A percentile compares a stretch with the other conserved stretches of the same genome.
These are phyloP conservation scores for Scaptodrosophila lebanonensis DNA, from an alignment of 1,140 invertebrate species.

Conservation along the genomic window DNA sequence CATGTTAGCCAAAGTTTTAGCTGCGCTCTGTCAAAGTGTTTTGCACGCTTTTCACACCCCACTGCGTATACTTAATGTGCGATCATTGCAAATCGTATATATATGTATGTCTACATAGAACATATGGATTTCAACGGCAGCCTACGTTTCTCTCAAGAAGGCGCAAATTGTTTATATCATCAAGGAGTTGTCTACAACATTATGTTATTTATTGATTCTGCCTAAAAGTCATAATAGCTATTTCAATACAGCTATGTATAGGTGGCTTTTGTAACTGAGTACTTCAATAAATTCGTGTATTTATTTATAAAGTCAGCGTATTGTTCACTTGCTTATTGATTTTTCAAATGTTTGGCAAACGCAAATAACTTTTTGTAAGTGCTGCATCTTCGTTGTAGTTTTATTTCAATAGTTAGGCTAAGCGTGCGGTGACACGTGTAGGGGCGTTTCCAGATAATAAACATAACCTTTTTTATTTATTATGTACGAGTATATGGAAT, in stretches of 20 bases:
- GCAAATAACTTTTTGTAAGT: too few relatives aligned
- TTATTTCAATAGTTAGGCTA: too few relatives aligned
- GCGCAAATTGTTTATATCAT: slow-evolving; percentile 37
- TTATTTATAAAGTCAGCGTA: slow-evolving; percentile 5
- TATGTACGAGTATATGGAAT: too few relatives aligned
- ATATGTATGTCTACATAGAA: too few relatives aligned
- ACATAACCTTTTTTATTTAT: too few relatives aligned
- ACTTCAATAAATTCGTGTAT: too few relatives aligned
- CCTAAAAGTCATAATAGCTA: slow-evolving; percentile 51
- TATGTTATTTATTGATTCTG: slow-evolving; percentile 35
- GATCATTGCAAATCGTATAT: too few relatives aligned
- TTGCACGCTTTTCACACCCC: slow-evolving; percentile 45
- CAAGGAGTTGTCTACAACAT: slow-evolving; percentile 6
- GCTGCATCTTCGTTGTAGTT: too few relatives aligned
- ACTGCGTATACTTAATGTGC: slow-evolving; percentile 29
- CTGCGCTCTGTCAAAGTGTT: slow-evolving; percentile 38
- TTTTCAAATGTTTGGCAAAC: slow-evolving; percentile 38
- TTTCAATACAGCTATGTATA: slow-evolving; percentile 1
- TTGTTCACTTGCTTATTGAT: slow-evolving; percentile 54
- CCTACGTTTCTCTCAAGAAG: neutral
- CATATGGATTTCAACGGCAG: neutral
- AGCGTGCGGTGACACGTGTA: too few relatives aligned
- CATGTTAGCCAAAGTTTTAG: slow-evolving; percentile 44
- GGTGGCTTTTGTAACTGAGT: neutral
- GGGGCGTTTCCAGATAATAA: too few relatives aligned